Evolutionary conservation across 2,797 vertebrate species (phyloP).

Genomic region (Antrozous pallidus): DNA sequence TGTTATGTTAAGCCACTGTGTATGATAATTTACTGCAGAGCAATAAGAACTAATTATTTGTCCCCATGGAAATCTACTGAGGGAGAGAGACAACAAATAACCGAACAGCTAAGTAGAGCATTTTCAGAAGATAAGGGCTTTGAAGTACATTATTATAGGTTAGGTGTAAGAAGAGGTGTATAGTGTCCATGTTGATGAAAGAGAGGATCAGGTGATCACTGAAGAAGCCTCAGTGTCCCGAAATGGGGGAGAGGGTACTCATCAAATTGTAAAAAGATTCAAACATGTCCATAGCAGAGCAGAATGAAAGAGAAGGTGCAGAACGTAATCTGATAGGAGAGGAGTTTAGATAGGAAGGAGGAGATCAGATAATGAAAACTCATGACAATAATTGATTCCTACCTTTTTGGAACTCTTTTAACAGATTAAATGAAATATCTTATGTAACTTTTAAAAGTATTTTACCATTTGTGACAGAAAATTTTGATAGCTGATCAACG

Average conservation of each 20-base stretch:
- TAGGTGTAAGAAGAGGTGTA: background rate
- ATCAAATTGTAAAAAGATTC: background rate
- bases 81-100: background rate
- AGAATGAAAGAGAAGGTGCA: background rate
- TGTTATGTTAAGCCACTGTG: background rate
- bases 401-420: background rate
- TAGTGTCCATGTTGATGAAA: background rate
- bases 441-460: background rate
- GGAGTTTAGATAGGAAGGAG: background rate
- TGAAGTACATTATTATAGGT: background rate
- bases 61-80: background rate
- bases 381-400: background rate
- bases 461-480: background rate
- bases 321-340: background rate
- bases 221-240: background rate
- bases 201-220: background rate
- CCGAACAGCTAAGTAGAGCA: background rate
- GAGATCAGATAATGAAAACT: background rate
- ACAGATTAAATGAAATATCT: background rate
- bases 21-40: background rate
- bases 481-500: background rate
- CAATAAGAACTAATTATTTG: background rate
- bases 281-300: fast-evolving
- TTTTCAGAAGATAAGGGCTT: background rate
- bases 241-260: background rate